Evolutionary conservation across 2,797 vertebrate species (phyloP).

Genomic region (Hoplostethus mediterraneus): DNA sequence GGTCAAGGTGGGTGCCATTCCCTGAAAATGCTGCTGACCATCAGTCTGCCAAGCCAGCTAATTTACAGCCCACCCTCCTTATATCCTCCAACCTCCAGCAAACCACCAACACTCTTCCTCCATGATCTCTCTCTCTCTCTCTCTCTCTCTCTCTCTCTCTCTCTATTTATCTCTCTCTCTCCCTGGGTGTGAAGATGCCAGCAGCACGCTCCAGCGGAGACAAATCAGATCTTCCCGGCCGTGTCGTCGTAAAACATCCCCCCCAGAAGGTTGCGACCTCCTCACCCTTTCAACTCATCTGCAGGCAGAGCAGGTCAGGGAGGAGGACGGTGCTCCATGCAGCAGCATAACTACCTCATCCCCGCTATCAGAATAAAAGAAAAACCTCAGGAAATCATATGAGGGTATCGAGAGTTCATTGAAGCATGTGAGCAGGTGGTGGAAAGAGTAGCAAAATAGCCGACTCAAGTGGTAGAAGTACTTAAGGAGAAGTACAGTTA

Average conservation of each 20-base stretch:
- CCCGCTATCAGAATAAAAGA: conserved; percentile 32
- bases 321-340: conserved; percentile 59
- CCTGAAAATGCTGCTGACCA: conserved; percentile 71
- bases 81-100: conserved; percentile 35
- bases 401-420: conserved; percentile 8
- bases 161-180: conserved; percentile 36
- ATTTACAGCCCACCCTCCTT: conserved; percentile 78
- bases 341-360: conserved; percentile 65
- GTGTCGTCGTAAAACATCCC: conserved; percentile 83
- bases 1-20: conserved; percentile 81
- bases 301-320: conserved; percentile 58
- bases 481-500: no score
- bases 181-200: conserved; percentile 78
- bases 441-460: conserved; percentile 27
- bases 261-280: conserved; percentile 83
- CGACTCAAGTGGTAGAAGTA: no score
- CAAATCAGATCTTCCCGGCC: conserved; percentile 80
- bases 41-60: conserved; percentile 72
- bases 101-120: conserved; percentile 34
- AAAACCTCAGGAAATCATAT: conserved; percentile 16
- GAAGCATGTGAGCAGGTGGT: conserved; percentile 10
- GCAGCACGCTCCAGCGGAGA: conserved; percentile 82
- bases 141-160: conserved; percentile 39
- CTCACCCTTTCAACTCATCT: conserved; percentile 85
- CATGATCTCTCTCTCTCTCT: conserved; percentile 45